phyloP scores from a whole-genome alignment of 2,888 invertebrate genomes.

The Ditula angustiorana region DNA sequence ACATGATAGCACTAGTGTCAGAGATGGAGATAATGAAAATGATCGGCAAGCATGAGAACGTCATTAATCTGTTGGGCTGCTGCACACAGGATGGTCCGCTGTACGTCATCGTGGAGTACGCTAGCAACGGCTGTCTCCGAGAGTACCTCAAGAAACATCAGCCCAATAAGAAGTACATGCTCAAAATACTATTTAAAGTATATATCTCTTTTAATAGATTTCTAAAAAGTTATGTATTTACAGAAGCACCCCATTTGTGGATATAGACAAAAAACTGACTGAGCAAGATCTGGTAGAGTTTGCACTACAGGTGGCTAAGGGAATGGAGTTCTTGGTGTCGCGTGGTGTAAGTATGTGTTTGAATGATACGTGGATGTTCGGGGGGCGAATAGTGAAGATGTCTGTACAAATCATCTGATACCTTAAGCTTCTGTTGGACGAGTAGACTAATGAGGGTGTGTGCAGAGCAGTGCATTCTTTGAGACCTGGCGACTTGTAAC shows the following conservation, averaged over 20 bases:
- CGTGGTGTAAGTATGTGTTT: constrained; percentile 86
- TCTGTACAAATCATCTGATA: too few species aligned
- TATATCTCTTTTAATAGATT: too few species aligned
- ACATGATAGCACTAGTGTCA: constrained; percentile 97
- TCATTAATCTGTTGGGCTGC: constrained; percentile 98
- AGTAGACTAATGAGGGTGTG: not conserved
- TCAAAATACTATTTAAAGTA: not conserved
- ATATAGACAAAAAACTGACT: constrained; percentile 87
- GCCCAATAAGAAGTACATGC: constrained; percentile 81
- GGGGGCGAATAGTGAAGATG: too few species aligned
- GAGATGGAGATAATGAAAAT: constrained; percentile 99
- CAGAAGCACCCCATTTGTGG: constrained; percentile 79
- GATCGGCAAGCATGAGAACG: constrained; percentile 98
- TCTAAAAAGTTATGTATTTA: not conserved
- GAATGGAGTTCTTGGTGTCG: constrained; percentile 97
- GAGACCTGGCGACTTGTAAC: constrained; percentile 92
- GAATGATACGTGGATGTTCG: not conserved
- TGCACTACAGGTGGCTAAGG: constrained; percentile 95
- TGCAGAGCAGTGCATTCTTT: constrained; percentile 91
- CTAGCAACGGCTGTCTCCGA: constrained; percentile 96
- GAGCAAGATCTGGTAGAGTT: constrained; percentile 95
- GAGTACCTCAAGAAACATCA: constrained; percentile 97
- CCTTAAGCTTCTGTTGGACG: too few species aligned
- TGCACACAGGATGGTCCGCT: constrained; percentile 97
- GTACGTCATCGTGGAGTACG: constrained; percentile 95